A percentile compares a stretch with the other conserved stretches of the same genome.
These are phyloP conservation scores for Heliothis virescens DNA, from an alignment of 1,140 invertebrate genomes.

Conservation along the genomic window DNA sequence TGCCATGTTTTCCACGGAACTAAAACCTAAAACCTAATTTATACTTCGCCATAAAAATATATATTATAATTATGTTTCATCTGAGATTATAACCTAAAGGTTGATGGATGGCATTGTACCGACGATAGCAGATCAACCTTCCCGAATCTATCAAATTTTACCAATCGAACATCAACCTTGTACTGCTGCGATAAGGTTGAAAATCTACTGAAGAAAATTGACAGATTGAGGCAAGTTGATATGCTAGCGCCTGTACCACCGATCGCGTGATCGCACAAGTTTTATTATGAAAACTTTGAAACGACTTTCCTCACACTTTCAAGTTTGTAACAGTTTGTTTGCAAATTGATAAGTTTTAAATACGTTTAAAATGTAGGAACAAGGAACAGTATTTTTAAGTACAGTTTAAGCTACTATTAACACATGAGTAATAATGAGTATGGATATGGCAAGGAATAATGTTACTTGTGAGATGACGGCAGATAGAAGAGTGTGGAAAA, in stretches of 20 bases:
- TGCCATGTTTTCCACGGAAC: neutral
- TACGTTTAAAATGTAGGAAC: neutral
- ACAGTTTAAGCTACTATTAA: neutral
- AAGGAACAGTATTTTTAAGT: neutral
- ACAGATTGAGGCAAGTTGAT: no score
- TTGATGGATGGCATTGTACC: neutral
- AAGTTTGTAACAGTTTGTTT: slow-evolving; percentile 3
- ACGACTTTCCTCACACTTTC: slow-evolving; percentile 7
- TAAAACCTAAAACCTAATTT: no score
- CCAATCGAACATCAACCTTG: no score
- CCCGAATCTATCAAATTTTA: no score
- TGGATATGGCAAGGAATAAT: neutral
- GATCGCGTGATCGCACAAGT: neutral
- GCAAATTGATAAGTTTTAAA: slow-evolving; percentile 23
- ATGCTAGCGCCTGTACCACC: neutral
- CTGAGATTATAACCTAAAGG: no score
- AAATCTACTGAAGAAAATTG: no score
- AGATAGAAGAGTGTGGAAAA: no score
- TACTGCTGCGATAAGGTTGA: no score
- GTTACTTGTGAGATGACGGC: neutral
- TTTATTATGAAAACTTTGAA: slow-evolving; percentile 12
- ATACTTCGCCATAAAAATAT: neutral
- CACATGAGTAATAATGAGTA: no score
- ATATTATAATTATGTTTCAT: neutral
- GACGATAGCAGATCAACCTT: no score